Percentiles rank a stretch among this genome's conserved stretches.
Conservation (phyloP, 2,888 invertebrate genomes). For the Cantharis rufa region DNA sequence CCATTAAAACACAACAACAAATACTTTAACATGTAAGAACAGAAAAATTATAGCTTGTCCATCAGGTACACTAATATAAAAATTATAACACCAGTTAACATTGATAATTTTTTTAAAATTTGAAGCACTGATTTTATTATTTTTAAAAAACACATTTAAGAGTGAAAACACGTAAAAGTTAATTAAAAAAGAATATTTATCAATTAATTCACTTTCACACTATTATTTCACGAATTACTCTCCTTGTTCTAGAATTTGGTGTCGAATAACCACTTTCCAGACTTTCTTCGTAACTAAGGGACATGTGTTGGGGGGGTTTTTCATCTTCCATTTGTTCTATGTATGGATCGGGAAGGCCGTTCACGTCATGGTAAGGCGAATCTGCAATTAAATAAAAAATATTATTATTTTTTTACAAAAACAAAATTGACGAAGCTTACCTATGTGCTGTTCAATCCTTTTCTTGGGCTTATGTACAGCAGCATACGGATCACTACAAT, state of each 20-base stretch:
- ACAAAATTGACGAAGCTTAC: too few species aligned
- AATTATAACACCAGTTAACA: conserved; percentile 14
- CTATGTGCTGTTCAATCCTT: conserved; percentile 83
- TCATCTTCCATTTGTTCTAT: conserved; percentile 80
- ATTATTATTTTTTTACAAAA: too few species aligned
- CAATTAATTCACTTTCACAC: conserved; percentile 63
- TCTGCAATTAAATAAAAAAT: too few species aligned
- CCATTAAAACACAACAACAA: conserved; percentile 13
- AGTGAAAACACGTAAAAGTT: conserved; percentile 1
- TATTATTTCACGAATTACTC: conserved; percentile 94
- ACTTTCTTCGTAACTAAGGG: conserved; percentile 90
- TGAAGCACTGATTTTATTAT: conserved; percentile 10
- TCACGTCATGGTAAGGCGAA: conserved; percentile 92
- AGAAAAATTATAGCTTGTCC: conserved; percentile 19
- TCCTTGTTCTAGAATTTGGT: conserved; percentile 87
- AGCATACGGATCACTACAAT: conserved; percentile 86
- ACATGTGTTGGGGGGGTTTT: conserved; percentile 85
- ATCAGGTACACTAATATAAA: conserved; percentile 28
- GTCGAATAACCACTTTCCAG: conserved; percentile 93
- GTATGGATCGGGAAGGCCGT: conserved; percentile 88
- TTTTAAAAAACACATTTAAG: conserved; percentile 3
- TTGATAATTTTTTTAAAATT: conserved; percentile 3
- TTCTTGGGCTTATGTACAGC: conserved; percentile 90
- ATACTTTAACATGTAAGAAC: conserved; percentile 19
- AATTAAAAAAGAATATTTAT: not conserved